Percentiles rank a stretch among this genome's conserved stretches.
phyloP scores from a whole-genome alignment of 2,888 invertebrate species.

The Philopedon plagiatum region DNA sequence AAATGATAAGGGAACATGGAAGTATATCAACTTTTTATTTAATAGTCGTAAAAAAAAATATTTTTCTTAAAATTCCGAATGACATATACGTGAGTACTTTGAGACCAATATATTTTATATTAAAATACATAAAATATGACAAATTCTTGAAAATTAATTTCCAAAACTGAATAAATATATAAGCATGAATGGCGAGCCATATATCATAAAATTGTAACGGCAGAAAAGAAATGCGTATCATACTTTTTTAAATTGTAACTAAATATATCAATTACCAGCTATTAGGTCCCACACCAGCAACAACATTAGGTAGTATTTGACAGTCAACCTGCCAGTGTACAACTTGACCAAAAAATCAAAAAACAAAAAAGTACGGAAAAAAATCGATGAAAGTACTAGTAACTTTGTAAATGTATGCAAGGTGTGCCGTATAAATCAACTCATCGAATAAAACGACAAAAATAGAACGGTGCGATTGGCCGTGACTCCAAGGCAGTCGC shows the following conservation, averaged over 20 bases:
- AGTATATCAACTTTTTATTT: no score
- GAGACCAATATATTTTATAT: no score
- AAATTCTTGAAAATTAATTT: no score
- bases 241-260: neutral
- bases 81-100: no score
- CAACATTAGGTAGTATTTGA: neutral
- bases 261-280: neutral
- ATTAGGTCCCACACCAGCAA: neutral
- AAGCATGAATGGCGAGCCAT: no score
- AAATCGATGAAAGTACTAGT: slow-evolving; percentile 57
- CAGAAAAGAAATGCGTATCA: no score
- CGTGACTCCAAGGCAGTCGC: slow-evolving; percentile 49
- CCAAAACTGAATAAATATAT: no score
- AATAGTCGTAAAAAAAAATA: no score
- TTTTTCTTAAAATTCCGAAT: no score
- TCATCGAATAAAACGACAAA: slow-evolving; percentile 68
- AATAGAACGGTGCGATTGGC: slow-evolving; percentile 68
- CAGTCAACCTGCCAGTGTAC: slow-evolving; percentile 29
- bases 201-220: neutral
- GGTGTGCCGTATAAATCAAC: slow-evolving; percentile 78
- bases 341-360: slow-evolving; percentile 47
- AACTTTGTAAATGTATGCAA: slow-evolving; percentile 64
- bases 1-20: no score
- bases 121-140: no score
- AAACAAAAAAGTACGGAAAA: slow-evolving; percentile 54